Percentiles rank a stretch among this genome's conserved stretches.
Evolutionary conservation across 2,113 vertebrate genomes (phyloP).

Genomic region (Dipodomys ordii): DNA sequence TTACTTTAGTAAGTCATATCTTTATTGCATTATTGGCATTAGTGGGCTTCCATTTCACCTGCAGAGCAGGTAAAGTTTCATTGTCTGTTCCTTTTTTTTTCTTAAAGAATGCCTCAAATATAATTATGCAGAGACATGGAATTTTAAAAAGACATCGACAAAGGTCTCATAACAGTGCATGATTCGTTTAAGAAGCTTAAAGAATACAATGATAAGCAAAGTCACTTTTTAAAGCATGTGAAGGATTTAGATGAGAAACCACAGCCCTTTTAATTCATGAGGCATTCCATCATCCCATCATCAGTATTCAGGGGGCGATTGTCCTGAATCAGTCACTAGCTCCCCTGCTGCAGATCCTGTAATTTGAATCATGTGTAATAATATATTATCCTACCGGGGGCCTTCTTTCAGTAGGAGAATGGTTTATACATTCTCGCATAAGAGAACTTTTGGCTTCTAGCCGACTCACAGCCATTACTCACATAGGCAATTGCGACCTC

Average conservation of each 20-base stretch:
- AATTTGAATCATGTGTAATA: conserved; percentile 93
- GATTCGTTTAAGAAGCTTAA: conserved; percentile 80
- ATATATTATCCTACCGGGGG: conserved; percentile 92
- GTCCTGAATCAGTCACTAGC: conserved; percentile 88
- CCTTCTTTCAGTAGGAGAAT: conserved; percentile 90
- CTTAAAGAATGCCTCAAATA: conserved; percentile 32
- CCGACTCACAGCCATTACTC: conserved; percentile 88
- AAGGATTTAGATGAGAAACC: conserved; percentile 85
- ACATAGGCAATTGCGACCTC: conserved; percentile 87
- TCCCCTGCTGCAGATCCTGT: conserved; percentile 91
- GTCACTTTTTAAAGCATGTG: conserved; percentile 83
- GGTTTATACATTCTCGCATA: conserved; percentile 89
- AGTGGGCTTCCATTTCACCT: conserved; percentile 61
- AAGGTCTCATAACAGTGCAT: conserved; percentile 55
- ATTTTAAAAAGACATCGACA: conserved; percentile 1
- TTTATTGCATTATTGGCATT: conserved; percentile 73
- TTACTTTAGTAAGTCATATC: conserved; percentile 68
- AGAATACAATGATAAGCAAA: conserved; percentile 75
- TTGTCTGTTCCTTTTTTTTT: conserved; percentile 7
- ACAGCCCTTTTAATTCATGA: conserved; percentile 86
- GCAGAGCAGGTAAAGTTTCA: conserved; percentile 5
- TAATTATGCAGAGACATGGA: conserved; percentile 61
- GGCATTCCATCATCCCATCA: conserved; percentile 91
- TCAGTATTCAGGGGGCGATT: conserved; percentile 90
- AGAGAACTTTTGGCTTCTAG: conserved; percentile 88